These are phyloP conservation scores for Brachionus rubens DNA, from an alignment of 1,140 invertebrate genomes.

Conservation along the genomic window DNA sequence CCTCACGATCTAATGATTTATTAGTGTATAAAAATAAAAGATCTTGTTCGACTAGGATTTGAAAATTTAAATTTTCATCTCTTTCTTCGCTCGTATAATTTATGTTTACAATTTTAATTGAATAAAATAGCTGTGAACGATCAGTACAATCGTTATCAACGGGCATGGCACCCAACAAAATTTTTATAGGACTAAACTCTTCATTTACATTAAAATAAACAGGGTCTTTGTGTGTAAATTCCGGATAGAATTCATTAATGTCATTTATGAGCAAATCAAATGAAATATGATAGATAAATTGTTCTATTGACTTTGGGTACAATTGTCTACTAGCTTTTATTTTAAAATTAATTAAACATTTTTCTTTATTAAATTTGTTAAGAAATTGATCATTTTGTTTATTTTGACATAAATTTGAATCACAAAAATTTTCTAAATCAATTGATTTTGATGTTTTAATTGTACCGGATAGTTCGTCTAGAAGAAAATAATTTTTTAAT, in stretches of 20 bases:
- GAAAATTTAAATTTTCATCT: neutral
- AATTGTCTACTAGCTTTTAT: neutral
- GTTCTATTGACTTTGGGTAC: neutral
- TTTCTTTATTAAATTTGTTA: conserved; percentile 2
- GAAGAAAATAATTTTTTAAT: conserved; percentile 1
- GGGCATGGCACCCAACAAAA: neutral
- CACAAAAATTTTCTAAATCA: conserved; percentile 30
- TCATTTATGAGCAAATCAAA: conserved; percentile 38
- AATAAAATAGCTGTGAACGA: neutral
- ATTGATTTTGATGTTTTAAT: conserved; percentile 12
- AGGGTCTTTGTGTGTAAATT: conserved; percentile 1
- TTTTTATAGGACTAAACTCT: conserved; percentile 21
- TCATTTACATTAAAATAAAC: conserved; percentile 20
- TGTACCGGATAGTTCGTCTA: neutral
- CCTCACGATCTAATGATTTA: conserved; percentile 21
- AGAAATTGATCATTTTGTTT: neutral
- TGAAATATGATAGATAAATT: neutral
- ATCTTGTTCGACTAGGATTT: conserved; percentile 6
- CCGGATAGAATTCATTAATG: conserved; percentile 30
- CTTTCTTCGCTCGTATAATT: neutral
- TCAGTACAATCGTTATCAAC: conserved; percentile 28
- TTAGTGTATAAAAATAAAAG: conserved; percentile 17
- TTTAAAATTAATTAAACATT: neutral
- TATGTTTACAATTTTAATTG: neutral
- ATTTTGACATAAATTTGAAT: conserved; percentile 33